Base-by-base conservation (phyloP, 2,888 invertebrate species). In the Ormyrus thymus region DNA sequence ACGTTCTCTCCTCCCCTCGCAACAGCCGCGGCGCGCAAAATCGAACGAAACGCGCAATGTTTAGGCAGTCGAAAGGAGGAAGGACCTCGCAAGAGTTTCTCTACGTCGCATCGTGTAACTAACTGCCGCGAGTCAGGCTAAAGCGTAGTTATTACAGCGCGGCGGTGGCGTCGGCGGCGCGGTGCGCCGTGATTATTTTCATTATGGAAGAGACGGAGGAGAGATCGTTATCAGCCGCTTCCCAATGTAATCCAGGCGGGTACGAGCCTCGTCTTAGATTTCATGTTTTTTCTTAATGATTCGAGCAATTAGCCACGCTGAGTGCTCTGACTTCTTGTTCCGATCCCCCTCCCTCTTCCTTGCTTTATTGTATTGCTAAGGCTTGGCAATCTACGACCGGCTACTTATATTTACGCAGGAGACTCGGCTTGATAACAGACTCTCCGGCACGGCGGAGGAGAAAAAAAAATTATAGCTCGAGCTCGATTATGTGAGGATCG, bases 261-360 rank as follows among this genome's bases (percentile, higher is more conserved):
- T 43, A 45, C 62, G 59, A 78, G 66, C 50, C 70, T n/a, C 59
- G 69, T 76, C 76, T 89, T 87, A 86, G 87, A 89, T 89, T 89
- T 87, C 89, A 87, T 90, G 89, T 89, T 90, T 90, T 89, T 89
- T 90, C 88, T 89, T 90, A 89, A 90, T 89, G 88, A 89, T 89
- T 89, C 87, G 88, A 89, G 89, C 88, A 90, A 90, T 90, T 90
- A 90, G 89, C 89, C 85, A 90, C 90, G 89, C 89, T 89, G 88
- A 89, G 86, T 89, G 89, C 89, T 82, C 87, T 86, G 87, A 87
- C 88, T 89, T 87, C 86, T 86, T 87, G 84, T 87, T 87, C 83
- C 65, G 53, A 71, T 61, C 66, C 61, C 69, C 15, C 13, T 55
- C 59, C 65, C 61, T 61, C 59, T 72, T 73, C 55, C 74, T 74